Evolutionary conservation across 2,797 vertebrate genomes (phyloP).

Genomic region (Malacoctenus gilli): DNA sequence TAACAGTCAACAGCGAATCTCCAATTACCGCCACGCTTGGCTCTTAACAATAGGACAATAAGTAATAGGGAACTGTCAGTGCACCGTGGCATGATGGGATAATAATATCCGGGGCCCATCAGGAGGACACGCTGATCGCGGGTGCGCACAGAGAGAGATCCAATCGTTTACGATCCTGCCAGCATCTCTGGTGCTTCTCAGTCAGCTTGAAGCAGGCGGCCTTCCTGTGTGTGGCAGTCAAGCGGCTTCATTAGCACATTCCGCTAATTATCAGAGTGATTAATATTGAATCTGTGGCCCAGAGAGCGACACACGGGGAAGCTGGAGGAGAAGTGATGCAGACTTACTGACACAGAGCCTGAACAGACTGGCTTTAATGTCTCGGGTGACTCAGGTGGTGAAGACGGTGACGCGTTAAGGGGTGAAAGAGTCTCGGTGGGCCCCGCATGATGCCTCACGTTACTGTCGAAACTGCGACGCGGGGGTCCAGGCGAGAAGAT

Average conservation of each 20-base stretch:
- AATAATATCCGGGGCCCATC: conserved; percentile 56
- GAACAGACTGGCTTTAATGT: too few relatives aligned
- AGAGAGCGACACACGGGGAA: conserved; percentile 30
- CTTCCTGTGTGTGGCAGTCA: conserved; percentile 43
- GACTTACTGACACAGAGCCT: too few relatives aligned
- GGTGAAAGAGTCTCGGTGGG: too few relatives aligned
- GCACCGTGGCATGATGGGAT: conserved; percentile 55
- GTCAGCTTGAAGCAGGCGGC: conserved; percentile 19
- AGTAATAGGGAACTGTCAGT: conserved; percentile 67
- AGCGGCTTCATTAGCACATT: conserved; percentile 59
- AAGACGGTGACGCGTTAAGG: too few relatives aligned
- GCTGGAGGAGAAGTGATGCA: conserved; percentile 34
- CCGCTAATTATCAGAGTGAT: conserved; percentile 55
- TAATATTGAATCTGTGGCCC: conserved; percentile 40
- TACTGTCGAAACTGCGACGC: too few relatives aligned
- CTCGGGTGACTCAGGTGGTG: too few relatives aligned
- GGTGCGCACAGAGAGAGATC: conserved; percentile 23
- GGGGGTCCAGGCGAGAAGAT: too few relatives aligned
- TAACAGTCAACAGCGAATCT: conserved; percentile 66
- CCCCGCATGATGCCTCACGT: too few relatives aligned
- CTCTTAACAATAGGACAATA: conserved; percentile 66
- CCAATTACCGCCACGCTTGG: conserved; percentile 65
- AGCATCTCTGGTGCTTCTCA: conserved; percentile 16
- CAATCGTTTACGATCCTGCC: conserved; percentile 9
- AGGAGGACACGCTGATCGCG: conserved; percentile 43